phyloP scores from a whole-genome alignment of 2,888 invertebrate species.

The Ceriagrion tenellum region DNA sequence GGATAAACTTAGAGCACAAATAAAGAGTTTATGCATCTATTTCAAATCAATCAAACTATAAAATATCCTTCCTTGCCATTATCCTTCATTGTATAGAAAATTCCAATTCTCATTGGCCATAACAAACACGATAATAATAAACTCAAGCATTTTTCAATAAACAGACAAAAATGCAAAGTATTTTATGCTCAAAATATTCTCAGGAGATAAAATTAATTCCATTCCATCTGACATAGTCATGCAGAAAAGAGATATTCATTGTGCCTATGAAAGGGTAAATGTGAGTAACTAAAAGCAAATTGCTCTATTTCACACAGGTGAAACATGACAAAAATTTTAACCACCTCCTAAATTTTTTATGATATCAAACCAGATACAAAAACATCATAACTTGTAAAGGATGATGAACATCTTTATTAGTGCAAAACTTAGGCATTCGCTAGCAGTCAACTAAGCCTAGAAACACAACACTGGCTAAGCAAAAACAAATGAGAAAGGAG shows the following conservation, averaged over 20 bases:
- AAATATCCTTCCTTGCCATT: too few relatives aligned
- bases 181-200: too few relatives aligned
- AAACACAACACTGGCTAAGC: background rate
- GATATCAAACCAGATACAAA: background rate
- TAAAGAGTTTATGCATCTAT: too few relatives aligned
- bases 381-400: background rate
- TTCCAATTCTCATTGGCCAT: too few relatives aligned
- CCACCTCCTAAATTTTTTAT: background rate
- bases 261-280: background rate
- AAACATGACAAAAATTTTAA: background rate
- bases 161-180: too few relatives aligned
- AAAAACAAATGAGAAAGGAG: background rate
- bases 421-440: constrained; percentile 41
- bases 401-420: background rate
- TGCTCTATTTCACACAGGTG: background rate
- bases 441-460: constrained; percentile 14
- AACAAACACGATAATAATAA: too few relatives aligned
- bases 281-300: background rate
- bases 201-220: background rate
- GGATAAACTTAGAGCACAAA: too few relatives aligned
- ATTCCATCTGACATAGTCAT: background rate
- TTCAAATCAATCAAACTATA: too few relatives aligned
- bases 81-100: too few relatives aligned
- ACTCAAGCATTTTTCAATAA: too few relatives aligned
- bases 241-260: background rate